Base-by-base conservation (phyloP, 2,797 vertebrate genomes). In the Xerus rutilus region DNA sequence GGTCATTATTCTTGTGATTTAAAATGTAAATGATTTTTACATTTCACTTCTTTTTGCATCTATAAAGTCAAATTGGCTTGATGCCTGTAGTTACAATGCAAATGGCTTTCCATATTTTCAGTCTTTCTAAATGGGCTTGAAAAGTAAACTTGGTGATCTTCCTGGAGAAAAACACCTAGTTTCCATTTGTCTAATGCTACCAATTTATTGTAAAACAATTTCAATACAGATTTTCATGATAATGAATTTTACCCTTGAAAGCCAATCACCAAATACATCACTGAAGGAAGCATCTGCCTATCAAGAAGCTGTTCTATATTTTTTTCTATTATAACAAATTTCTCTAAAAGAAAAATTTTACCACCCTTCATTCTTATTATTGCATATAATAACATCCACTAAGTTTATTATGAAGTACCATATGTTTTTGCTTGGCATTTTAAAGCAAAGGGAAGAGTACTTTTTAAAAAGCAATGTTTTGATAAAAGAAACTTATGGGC, bases 191-290 rank as follows among this genome's bases (percentile, higher is more conserved):
- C 32, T 45, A 62, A 94, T 52, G 28, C 43, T 62, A 86, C 2
- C 49, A 88, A 70, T 69, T 11, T 70, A 28, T 39, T 81, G 1
- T 91, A 91, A 89, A 83, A 86, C 3, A 91, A 69, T 89, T 74
- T 89, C 74, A 85, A 84, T 73, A 70, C 1, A 96, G 43, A 94
- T 67, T 43, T 81, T 89, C 67, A 70, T 78, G 43, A 92, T 49
- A 79, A 43, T 62, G 4, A 43, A n/a, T 69, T 69, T 86, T 81
- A 59, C 74, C 18, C 28, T 52, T 62, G 65, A n/a, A 35, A 52
- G 1, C 7, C 11, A 64, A 28, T 47, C 3, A 79, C 2, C 9
- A 73, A 47, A 67, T 86, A 57, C 21, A 47, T 45, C 7, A 54
- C 32, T 65, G 12, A 57, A 57, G 25, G n/a, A 35, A 78, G 54